These are phyloP conservation scores for Cybosia mesomella DNA, from an alignment of 2,888 invertebrate species.

Conservation along the genomic window DNA sequence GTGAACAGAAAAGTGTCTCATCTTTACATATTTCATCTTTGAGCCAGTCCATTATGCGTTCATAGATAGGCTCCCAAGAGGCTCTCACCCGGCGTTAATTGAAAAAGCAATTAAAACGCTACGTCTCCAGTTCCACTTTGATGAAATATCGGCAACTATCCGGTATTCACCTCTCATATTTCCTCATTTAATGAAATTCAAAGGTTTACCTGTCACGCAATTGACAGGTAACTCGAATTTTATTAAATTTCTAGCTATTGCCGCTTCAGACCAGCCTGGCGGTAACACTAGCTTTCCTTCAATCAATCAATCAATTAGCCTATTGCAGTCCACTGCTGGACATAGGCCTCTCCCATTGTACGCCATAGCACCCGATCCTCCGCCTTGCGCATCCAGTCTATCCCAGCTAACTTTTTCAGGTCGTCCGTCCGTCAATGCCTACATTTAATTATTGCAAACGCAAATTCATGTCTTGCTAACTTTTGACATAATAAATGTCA, in stretches of 20 bases:
- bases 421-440: no score
- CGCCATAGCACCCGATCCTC: no score
- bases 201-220: constrained; percentile 34
- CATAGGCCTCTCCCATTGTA: no score
- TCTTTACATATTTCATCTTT: constrained; percentile 51
- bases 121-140: constrained; percentile 37
- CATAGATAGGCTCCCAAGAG: constrained; percentile 63
- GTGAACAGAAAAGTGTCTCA: constrained; percentile 13
- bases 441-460: no score
- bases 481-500: no score
- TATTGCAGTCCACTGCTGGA: no score
- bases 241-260: background rate
- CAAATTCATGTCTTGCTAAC: no score
- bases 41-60: constrained; percentile 67
- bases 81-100: constrained; percentile 69
- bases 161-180: constrained; percentile 58
- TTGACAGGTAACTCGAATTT: constrained; percentile 12
- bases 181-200: constrained; percentile 50
- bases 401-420: no score
- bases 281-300: no score
- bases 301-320: no score
- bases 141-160: constrained; percentile 54
- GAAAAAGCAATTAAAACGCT: constrained; percentile 80
- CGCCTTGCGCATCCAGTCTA: no score
- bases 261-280: no score